Conservation (phyloP, 2,113 vertebrate genomes). For the Carassius auratus region DNA sequence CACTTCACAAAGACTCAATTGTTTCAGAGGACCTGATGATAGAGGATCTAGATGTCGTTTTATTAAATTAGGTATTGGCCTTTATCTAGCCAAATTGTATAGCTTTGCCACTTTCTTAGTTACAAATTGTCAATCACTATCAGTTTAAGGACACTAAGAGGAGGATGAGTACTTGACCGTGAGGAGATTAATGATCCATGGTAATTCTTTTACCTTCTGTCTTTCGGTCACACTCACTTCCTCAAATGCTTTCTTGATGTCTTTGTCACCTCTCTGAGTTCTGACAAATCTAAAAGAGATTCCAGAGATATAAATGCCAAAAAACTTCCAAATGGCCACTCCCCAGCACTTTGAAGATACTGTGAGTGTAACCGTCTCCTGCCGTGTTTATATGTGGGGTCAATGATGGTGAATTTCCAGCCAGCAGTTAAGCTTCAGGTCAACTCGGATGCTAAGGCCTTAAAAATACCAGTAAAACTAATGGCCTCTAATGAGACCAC, state of each 20-base stretch:
- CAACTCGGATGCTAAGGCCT: slow-evolving; percentile 60
- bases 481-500: slow-evolving; percentile 70
- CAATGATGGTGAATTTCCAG: slow-evolving; percentile 47
- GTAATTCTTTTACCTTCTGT: slow-evolving; percentile 42
- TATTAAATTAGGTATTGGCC: not conserved
- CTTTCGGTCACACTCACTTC: slow-evolving; percentile 47
- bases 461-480: slow-evolving; percentile 66
- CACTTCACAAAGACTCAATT: not conserved
- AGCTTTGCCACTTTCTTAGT: not conserved
- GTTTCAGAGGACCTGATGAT: not conserved
- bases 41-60: not conserved
- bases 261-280: slow-evolving; percentile 56
- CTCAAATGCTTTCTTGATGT: slow-evolving; percentile 54
- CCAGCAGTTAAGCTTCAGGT: slow-evolving; percentile 60
- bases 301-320: slow-evolving; percentile 59
- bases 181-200: not conserved
- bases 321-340: slow-evolving; percentile 47
- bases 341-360: slow-evolving; percentile 47
- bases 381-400: slow-evolving; percentile 52
- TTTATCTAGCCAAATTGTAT: not conserved
- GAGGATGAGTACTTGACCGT: slow-evolving; percentile 33
- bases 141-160: slow-evolving; percentile 15
- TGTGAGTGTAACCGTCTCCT: slow-evolving; percentile 45
- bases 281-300: slow-evolving; percentile 61
- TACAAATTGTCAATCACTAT: not conserved